Conservation (phyloP, 2,797 vertebrate species). For the Rousettus madagascariensis region DNA sequence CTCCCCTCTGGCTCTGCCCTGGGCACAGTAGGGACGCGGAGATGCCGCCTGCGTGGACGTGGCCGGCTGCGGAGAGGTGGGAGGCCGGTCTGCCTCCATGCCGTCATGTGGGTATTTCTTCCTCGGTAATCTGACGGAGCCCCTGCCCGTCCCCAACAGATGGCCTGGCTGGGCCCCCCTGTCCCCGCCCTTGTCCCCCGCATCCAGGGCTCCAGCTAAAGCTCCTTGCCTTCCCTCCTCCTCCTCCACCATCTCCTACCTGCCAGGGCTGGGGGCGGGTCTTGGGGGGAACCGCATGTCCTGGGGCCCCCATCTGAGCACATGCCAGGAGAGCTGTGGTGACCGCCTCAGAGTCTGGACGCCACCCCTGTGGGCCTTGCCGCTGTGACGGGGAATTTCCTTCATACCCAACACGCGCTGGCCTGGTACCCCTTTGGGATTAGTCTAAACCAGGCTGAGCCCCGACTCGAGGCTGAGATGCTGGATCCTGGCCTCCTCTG, state of each 20-base stretch:
- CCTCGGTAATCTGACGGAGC: neutral
- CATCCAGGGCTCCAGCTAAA: neutral
- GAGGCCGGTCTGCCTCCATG: neutral
- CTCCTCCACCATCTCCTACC: rapidly evolving
- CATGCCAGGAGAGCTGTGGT: rapidly evolving
- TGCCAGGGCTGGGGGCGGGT: neutral
- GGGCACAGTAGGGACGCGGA: neutral
- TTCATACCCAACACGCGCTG: neutral
- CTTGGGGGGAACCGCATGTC: rapidly evolving
- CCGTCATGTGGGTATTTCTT: neutral
- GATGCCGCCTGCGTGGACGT: rapidly evolving
- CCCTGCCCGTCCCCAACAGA: neutral
- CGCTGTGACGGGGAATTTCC: rapidly evolving
- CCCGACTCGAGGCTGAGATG: neutral
- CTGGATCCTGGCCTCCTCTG: too few species aligned
- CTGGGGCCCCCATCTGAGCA: neutral
- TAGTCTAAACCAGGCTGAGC: neutral
- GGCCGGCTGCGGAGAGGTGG: neutral
- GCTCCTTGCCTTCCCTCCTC: neutral
- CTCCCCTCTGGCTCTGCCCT: neutral
- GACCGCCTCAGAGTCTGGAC: neutral
- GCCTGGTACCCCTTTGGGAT: neutral
- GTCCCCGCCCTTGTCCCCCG: neutral
- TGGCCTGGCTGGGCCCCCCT: neutral
- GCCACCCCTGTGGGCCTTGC: rapidly evolving